Conservation (phyloP, 23 tunicate genomes). For the Pegea sp. region DNA sequence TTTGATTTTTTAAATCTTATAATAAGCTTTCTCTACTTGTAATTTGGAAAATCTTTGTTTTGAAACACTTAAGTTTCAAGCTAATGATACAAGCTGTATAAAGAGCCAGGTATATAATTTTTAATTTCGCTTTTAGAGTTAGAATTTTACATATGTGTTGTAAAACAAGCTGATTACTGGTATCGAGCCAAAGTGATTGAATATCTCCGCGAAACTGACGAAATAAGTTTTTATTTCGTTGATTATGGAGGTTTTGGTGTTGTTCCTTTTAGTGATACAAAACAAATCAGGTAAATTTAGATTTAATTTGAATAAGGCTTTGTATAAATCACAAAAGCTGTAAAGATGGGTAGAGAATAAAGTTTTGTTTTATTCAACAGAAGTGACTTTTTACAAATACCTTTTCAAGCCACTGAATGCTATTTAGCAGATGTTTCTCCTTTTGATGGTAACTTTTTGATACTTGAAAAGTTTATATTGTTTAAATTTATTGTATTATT, state of each 20-base stretch:
- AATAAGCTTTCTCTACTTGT: too few species aligned
- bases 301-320: too few species aligned
- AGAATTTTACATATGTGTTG: constrained; percentile 75
- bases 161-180: constrained; percentile 48
- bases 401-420: constrained; percentile 73
- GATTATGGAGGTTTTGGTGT: constrained; percentile 70
- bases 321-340: too few species aligned
- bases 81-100: too few species aligned
- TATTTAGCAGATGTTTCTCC: constrained; percentile 58
- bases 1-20: too few species aligned
- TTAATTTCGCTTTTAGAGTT: too few species aligned
- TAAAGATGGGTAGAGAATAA: too few species aligned
- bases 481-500: too few species aligned
- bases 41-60: too few species aligned
- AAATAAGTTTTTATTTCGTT: constrained; percentile 37
- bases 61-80: too few species aligned
- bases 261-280: constrained; percentile 11
- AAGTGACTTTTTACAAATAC: constrained; percentile 50
- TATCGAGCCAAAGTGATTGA: constrained; percentile 51
- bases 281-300: constrained; percentile 62
- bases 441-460: constrained; percentile 29
- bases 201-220: constrained; percentile 22
- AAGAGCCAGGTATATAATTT: too few species aligned
- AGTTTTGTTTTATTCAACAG: constrained; percentile 6
- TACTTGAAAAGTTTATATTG: too few species aligned